Evolutionary conservation across 2,113 vertebrate species (phyloP).

Genomic region (Chamaetylas fuelleborni): DNA sequence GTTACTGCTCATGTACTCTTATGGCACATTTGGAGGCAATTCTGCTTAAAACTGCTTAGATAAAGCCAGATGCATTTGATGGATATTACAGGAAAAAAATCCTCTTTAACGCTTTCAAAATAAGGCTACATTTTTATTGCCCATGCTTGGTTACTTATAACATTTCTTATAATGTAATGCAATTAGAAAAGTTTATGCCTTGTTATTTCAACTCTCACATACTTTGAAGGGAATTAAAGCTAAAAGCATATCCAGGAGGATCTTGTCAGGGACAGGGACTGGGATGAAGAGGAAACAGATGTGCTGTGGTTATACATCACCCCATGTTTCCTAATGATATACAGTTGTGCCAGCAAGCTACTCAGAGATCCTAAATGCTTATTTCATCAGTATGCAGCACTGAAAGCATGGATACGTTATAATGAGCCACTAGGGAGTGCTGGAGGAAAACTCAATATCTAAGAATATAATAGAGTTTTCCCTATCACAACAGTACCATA

Average conservation of each 20-base stretch:
- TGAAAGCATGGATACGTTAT: neutral
- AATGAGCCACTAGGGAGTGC: constrained; percentile 27
- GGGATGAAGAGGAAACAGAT: neutral
- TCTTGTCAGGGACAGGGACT: neutral
- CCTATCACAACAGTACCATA: neutral
- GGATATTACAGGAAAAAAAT: neutral
- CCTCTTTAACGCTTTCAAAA: neutral
- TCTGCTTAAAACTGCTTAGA: constrained; percentile 3
- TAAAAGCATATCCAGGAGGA: neutral
- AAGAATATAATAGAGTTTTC: neutral
- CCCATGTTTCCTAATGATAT: neutral
- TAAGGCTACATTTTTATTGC: neutral
- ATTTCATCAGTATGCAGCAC: neutral
- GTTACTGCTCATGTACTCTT: neutral
- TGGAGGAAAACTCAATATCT: constrained; percentile 12
- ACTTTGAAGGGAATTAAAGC: neutral
- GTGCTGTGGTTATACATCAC: neutral
- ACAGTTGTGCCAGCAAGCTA: neutral
- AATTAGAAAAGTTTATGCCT: neutral
- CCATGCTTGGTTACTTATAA: neutral
- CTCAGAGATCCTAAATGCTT: neutral
- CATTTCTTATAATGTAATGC: neutral
- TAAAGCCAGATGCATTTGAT: neutral
- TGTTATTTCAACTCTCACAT: neutral
- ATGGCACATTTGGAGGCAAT: constrained; percentile 4